A percentile compares a stretch with the other conserved stretches of the same genome.
phyloP scores from a whole-genome alignment of 2,797 vertebrate species.

The Melanotaenia parkinsoni region DNA sequence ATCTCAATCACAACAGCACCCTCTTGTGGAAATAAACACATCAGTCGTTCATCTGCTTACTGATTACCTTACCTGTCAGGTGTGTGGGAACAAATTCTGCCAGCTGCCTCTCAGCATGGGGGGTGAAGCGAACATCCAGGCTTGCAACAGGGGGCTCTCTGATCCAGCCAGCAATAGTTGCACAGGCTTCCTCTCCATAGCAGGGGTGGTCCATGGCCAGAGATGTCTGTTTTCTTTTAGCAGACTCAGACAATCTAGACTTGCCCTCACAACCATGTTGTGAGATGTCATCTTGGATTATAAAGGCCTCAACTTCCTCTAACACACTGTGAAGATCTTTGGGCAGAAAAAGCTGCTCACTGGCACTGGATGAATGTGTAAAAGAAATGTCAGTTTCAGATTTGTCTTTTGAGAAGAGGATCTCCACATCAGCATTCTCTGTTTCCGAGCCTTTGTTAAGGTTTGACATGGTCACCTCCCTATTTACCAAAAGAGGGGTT shows the following conservation, averaged over 20 bases:
- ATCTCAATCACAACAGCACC: conserved; percentile 27
- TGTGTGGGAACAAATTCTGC: conserved; percentile 76
- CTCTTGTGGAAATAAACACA: conserved; percentile 47
- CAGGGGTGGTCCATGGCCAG: conserved; percentile 20
- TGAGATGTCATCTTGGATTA: conserved; percentile 50
- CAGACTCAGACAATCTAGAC: background rate
- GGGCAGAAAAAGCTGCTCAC: conserved; percentile 18
- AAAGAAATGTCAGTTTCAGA: conserved; percentile 9
- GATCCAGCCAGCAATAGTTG: conserved; percentile 86
- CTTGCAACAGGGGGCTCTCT: conserved; percentile 80
- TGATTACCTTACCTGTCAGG: conserved; percentile 64
- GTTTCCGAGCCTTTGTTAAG: background rate
- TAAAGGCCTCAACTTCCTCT: conserved; percentile 63
- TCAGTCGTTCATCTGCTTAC: background rate
- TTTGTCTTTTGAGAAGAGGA: conserved; percentile 9
- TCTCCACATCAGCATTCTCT: conserved; percentile 1
- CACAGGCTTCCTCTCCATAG: conserved; percentile 68
- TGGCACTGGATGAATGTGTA: background rate
- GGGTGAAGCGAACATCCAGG: conserved; percentile 88
- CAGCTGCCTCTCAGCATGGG: conserved; percentile 83
- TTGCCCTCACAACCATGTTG: conserved; percentile 27
- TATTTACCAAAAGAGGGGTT: background rate
- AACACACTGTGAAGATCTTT: conserved; percentile 50
- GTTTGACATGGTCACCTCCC: conserved; percentile 16
- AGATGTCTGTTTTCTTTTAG: conserved; percentile 20